Evolutionary conservation across 2,113 vertebrate species (phyloP).

Genomic region (Mirza zaza): DNA sequence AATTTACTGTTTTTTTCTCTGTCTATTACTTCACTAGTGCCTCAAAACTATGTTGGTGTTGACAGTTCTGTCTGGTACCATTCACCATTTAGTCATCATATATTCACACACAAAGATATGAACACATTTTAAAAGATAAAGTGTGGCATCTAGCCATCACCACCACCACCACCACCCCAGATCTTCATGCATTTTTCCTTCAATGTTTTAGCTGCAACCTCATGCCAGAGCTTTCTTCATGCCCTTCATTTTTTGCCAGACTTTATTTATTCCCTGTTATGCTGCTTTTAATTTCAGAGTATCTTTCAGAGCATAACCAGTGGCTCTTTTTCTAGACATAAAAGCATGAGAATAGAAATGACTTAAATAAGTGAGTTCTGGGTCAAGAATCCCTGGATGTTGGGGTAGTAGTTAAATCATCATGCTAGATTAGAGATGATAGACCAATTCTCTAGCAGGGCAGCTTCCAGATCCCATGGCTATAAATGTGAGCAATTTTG

Average conservation of each 20-base stretch:
- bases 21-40: background rate
- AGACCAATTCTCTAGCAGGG: background rate
- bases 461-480: background rate
- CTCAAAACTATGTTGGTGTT: background rate
- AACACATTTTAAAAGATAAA: conserved; percentile 1
- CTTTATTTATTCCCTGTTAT: background rate
- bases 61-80: background rate
- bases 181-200: background rate
- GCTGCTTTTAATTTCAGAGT: background rate
- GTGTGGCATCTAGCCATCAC: background rate
- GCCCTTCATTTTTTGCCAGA: background rate
- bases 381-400: background rate
- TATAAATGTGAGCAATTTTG: background rate
- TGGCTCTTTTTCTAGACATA: background rate
- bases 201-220: background rate
- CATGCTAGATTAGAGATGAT: background rate
- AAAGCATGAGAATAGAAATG: background rate
- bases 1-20: background rate
- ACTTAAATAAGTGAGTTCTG: background rate
- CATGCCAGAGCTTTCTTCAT: background rate
- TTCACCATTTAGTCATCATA: background rate
- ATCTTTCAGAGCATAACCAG: background rate
- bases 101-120: background rate
- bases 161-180: rapidly evolving
- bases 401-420: background rate